These are phyloP conservation scores for Archilochus colubris DNA, from an alignment of 2,113 vertebrate species.

Conservation along the genomic window DNA sequence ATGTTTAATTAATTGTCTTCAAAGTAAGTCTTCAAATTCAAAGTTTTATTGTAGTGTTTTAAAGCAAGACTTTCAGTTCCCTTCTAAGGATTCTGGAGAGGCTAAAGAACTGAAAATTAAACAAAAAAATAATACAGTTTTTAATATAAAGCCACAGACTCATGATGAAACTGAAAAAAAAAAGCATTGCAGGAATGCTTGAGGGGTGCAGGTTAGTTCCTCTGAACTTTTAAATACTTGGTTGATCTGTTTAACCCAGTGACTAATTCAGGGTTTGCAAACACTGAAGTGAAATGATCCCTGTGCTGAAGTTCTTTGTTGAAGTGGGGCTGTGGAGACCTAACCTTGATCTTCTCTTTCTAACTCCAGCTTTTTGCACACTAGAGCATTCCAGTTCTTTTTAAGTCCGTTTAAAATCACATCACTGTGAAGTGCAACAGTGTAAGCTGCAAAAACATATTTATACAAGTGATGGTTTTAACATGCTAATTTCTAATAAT, in stretches of 20 bases:
- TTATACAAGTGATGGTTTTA: not conserved
- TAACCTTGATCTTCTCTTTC: not conserved
- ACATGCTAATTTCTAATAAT: not conserved
- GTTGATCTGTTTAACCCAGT: not conserved
- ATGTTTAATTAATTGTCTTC: not conserved
- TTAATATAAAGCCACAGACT: not conserved
- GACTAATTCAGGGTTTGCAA: not conserved
- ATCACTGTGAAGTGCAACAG: not conserved
- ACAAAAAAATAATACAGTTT: not conserved
- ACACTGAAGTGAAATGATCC: not conserved
- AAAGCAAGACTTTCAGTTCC: not conserved
- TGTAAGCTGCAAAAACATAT: not conserved
- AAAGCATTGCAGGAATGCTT: not conserved
- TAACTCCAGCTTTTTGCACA: not conserved
- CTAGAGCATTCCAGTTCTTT: not conserved
- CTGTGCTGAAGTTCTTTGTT: not conserved
- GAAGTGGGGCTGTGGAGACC: not conserved
- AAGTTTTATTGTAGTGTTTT: not conserved
- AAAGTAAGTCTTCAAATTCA: not conserved
- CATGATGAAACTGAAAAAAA: not conserved
- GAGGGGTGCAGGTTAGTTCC: not conserved
- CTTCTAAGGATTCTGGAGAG: not conserved
- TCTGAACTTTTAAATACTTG: not conserved
- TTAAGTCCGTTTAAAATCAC: not conserved
- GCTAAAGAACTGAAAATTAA: not conserved